Conservation (phyloP, 1,140 invertebrate genomes). For the Lucilia cuprina region DNA sequence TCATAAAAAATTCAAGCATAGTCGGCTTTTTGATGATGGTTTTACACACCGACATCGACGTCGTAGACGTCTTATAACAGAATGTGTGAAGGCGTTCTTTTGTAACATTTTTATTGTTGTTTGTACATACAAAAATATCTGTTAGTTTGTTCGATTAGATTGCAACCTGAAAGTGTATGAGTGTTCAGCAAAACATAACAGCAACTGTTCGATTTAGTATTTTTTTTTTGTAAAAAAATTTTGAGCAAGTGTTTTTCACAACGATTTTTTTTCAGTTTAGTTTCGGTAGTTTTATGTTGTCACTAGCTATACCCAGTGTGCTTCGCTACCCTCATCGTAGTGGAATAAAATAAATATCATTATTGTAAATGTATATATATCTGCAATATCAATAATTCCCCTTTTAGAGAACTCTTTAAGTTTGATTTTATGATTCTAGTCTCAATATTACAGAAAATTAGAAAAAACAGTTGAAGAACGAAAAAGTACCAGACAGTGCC, state of each 20-base stretch:
- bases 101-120: neutral
- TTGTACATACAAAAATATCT: neutral
- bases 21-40: neutral
- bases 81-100: conserved; percentile 14
- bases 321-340: too few relatives aligned
- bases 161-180: neutral
- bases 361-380: too few relatives aligned
- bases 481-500: too few relatives aligned
- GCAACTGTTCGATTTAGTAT: neutral
- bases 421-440: too few relatives aligned
- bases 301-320: too few relatives aligned
- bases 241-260: too few relatives aligned
- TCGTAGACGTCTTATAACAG: neutral
- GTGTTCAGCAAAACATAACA: neutral
- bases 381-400: too few relatives aligned
- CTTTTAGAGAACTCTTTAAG: too few relatives aligned
- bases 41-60: neutral
- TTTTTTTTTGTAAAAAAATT: too few relatives aligned
- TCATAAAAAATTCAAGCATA: neutral
- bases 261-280: neutral
- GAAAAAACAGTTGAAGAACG: too few relatives aligned
- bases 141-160: neutral
- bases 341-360: too few relatives aligned
- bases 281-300: neutral
- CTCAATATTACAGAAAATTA: too few relatives aligned